These are phyloP conservation scores for Sarcophaga rosellei DNA, from an alignment of 2,888 invertebrate species.

Conservation along the genomic window DNA sequence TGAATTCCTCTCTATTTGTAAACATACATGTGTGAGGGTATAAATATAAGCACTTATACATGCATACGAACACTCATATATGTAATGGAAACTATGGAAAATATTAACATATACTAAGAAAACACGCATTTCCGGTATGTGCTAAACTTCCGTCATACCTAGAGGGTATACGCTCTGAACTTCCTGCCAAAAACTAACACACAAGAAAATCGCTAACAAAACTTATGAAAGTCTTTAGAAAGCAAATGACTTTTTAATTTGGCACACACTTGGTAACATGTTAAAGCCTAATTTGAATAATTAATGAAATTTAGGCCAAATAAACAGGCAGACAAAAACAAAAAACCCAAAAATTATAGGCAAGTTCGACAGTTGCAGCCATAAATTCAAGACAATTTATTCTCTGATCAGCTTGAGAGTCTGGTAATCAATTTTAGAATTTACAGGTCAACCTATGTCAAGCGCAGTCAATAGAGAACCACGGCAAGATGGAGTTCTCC, in stretches of 20 bases:
- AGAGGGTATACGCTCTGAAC: no score
- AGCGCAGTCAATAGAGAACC: no score
- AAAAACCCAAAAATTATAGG: conserved; percentile 12
- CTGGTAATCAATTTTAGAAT: no score
- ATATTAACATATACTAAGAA: conserved; percentile 60
- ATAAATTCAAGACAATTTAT: background rate
- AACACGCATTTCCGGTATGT: conserved; percentile 79
- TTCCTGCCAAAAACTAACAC: background rate
- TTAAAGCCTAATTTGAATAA: conserved; percentile 68
- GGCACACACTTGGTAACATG: conserved; percentile 71
- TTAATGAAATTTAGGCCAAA: conserved; percentile 51
- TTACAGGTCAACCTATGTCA: no score
- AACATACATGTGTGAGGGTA: background rate
- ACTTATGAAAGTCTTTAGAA: conserved; percentile 72
- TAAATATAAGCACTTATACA: background rate
- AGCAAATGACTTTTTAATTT: conserved; percentile 80
- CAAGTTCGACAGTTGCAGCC: background rate
- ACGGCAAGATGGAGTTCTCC: no score
- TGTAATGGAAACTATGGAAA: conserved; percentile 10
- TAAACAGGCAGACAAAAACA: background rate
- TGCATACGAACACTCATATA: background rate
- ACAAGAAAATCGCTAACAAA: conserved; percentile 37
- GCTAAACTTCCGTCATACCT: conserved; percentile 70
- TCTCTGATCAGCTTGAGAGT: background rate
- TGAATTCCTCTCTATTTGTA: background rate